Evolutionary conservation across 1,140 invertebrate genomes (phyloP).

Genomic region (Arion vulgaris): DNA sequence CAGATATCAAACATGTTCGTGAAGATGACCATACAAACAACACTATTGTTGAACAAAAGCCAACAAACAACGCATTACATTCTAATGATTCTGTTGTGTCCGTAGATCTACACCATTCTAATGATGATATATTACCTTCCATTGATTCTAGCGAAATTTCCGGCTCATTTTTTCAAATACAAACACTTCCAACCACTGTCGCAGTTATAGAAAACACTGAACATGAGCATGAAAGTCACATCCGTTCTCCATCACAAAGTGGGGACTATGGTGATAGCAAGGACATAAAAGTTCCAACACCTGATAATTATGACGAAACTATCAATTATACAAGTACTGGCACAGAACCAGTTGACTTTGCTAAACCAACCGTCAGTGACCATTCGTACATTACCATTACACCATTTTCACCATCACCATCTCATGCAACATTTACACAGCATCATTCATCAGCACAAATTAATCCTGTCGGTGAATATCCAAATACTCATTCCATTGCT

Average conservation of each 20-base stretch:
- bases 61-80: not conserved
- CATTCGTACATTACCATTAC: not conserved
- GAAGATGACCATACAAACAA: not conserved
- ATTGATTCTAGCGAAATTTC: not conserved
- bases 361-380: not conserved
- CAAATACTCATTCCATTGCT: not conserved
- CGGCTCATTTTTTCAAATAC: not conserved
- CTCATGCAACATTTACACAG: not conserved
- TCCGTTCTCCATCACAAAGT: not conserved
- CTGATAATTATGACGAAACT: not conserved
- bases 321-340: not conserved
- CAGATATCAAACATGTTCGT: not conserved
- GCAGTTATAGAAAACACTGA: not conserved
- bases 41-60: not conserved
- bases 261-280: not conserved
- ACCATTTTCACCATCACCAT: constrained; percentile 2
- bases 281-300: not conserved
- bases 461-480: not conserved
- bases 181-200: not conserved
- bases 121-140: not conserved
- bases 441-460: not conserved
- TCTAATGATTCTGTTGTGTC: not conserved
- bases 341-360: constrained; percentile 13
- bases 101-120: not conserved
- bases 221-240: not conserved